phyloP scores from a whole-genome alignment of 2,113 vertebrate genomes.

The Otocyon megalotis region DNA sequence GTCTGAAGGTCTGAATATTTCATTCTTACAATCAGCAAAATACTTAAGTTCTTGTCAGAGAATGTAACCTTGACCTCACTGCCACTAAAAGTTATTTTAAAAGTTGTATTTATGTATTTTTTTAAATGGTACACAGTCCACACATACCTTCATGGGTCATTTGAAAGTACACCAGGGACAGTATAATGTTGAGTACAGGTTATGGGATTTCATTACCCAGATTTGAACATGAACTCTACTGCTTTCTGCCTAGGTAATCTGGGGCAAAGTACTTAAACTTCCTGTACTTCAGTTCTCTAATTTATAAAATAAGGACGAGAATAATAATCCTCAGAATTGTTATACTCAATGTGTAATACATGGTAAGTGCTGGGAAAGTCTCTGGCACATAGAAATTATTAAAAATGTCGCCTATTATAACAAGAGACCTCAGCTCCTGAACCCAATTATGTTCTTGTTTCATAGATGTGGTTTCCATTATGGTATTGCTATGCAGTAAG shows the following conservation, averaged over 20 bases:
- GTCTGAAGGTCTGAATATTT: neutral
- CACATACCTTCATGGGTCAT: neutral
- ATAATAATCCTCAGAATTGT: neutral
- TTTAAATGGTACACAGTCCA: neutral
- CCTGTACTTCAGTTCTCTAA: neutral
- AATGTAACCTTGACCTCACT: neutral
- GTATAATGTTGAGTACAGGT: neutral
- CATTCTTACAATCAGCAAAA: neutral
- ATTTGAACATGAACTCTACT: neutral
- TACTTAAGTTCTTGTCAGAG: neutral
- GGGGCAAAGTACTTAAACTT: neutral
- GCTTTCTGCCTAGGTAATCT: neutral
- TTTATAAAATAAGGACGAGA: neutral
- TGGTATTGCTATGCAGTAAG: neutral
- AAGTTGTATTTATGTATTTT: neutral
- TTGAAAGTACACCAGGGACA: neutral
- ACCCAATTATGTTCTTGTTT: slow-evolving; percentile 29
- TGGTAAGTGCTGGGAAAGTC: neutral
- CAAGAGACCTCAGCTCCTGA: slow-evolving; percentile 13
- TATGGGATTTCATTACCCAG: neutral
- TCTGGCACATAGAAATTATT: slow-evolving; percentile 12
- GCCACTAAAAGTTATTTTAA: neutral
- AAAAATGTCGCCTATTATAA: neutral
- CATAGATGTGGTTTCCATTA: slow-evolving; percentile 25
- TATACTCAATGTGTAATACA: neutral